phyloP scores from a whole-genome alignment of 2,888 invertebrate species.

The Caenorhabditis sulstoni region DNA sequence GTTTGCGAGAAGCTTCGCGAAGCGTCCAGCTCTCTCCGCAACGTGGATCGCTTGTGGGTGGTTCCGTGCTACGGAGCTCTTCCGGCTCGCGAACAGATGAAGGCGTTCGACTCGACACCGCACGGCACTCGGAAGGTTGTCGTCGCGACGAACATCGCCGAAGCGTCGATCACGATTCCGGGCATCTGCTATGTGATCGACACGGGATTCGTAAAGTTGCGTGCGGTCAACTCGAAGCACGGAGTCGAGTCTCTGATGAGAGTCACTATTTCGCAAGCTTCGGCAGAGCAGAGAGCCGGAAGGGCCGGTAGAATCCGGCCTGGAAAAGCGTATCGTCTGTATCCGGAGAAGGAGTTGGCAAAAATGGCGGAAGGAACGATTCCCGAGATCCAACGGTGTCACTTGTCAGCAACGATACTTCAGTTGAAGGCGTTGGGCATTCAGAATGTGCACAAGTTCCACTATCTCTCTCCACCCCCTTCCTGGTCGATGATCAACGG shows the following conservation, averaged over 20 bases:
- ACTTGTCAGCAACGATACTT: slow-evolving; percentile 89
- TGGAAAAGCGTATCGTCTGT: slow-evolving; percentile 88
- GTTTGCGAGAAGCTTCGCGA: slow-evolving; percentile 74
- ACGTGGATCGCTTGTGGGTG: slow-evolving; percentile 82
- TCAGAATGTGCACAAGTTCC: slow-evolving; percentile 91
- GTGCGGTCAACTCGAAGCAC: slow-evolving; percentile 90
- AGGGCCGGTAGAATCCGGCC: slow-evolving; percentile 90
- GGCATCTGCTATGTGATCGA: slow-evolving; percentile 95
- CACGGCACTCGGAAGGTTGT: slow-evolving; percentile 88
- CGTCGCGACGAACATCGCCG: slow-evolving; percentile 95
- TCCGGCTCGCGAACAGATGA: slow-evolving; percentile 82
- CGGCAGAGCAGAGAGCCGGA: slow-evolving; percentile 93
- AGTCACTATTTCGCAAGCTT: slow-evolving; percentile 84
- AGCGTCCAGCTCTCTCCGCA: slow-evolving; percentile 63
- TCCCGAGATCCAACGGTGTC: slow-evolving; percentile 94
- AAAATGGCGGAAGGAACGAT: slow-evolving; percentile 87
- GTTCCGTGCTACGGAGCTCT: slow-evolving; percentile 95
- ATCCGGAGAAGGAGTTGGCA: slow-evolving; percentile 86
- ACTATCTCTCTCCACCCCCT: slow-evolving; percentile 92
- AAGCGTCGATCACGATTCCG: slow-evolving; percentile 95
- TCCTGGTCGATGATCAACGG: slow-evolving; percentile 90
- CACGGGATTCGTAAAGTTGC: slow-evolving; percentile 94
- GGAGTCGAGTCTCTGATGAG: slow-evolving; percentile 84
- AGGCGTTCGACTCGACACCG: slow-evolving; percentile 80
- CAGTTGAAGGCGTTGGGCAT: slow-evolving; percentile 96